These are phyloP conservation scores for Tubulanus polymorphus DNA, from an alignment of 2,888 invertebrate species.

Conservation along the genomic window DNA sequence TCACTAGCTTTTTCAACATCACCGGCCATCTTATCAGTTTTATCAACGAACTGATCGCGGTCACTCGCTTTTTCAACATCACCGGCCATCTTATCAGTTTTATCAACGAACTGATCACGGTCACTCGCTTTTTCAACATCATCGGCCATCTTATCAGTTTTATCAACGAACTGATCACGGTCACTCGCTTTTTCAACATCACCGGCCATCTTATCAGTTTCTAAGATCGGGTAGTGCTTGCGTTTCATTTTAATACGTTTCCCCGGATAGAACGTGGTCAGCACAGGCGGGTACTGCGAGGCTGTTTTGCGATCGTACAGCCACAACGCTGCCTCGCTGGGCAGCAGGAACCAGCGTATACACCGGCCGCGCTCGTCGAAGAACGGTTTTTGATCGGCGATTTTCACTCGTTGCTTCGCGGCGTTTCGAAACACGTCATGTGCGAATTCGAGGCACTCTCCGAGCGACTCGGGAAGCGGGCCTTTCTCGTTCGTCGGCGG, in stretches of 20 bases:
- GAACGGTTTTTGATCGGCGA: slow-evolving; percentile 68
- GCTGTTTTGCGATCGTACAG: slow-evolving; percentile 14
- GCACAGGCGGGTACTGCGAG: slow-evolving; percentile 6
- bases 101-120: no score
- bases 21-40: no score
- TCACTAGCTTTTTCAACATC: no score
- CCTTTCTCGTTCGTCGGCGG: slow-evolving; percentile 29
- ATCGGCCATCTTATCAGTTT: neutral
- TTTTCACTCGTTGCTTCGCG: slow-evolving; percentile 32
- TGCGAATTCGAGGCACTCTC: slow-evolving; percentile 75
- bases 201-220: neutral
- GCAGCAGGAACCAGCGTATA: slow-evolving; percentile 83
- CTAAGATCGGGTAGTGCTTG: neutral
- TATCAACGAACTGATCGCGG: no score
- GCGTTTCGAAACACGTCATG: slow-evolving; percentile 73
- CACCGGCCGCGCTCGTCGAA: slow-evolving; percentile 68
- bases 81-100: no score
- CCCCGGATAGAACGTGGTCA: slow-evolving; percentile 19
- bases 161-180: no score
- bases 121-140: neutral
- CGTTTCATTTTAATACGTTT: no score
- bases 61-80: no score
- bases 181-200: neutral
- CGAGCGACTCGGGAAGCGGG: slow-evolving; percentile 36
- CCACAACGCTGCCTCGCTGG: slow-evolving; percentile 75